Percentiles rank a stretch among this genome's conserved stretches.
Evolutionary conservation across 2,797 vertebrate species (phyloP).

Genomic region (Rhinogobio ventralis): DNA sequence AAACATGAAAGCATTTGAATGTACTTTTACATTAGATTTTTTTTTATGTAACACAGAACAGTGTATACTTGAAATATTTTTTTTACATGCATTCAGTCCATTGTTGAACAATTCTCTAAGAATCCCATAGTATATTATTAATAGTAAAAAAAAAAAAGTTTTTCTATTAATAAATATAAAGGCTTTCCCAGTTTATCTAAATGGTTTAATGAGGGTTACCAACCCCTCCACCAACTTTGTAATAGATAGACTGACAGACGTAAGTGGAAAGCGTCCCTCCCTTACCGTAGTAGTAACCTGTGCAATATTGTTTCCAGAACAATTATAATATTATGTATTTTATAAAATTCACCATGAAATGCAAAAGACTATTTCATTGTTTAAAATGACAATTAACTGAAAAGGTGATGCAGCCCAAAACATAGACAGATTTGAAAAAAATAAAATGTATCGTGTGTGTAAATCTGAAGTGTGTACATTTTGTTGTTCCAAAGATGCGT

Average conservation of each 20-base stretch:
- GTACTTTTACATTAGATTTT: constrained; percentile 62
- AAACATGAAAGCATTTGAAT: constrained; percentile 67
- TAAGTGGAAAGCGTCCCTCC: background rate
- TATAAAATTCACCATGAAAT: background rate
- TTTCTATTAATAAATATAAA: constrained; percentile 3
- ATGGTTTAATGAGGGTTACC: background rate
- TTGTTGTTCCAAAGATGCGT: constrained; percentile 67
- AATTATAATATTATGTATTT: constrained; percentile 3
- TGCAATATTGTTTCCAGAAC: constrained; percentile 14
- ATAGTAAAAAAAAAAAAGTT: background rate
- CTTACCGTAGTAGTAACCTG: background rate
- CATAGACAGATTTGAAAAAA: constrained; percentile 14
- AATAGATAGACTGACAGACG: constrained; percentile 2
- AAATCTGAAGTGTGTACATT: constrained; percentile 45
- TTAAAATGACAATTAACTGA: constrained; percentile 2
- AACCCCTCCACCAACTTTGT: background rate
- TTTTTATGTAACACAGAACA: constrained; percentile 31
- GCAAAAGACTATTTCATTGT: background rate
- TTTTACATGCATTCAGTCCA: constrained; percentile 19
- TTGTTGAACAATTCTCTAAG: background rate
- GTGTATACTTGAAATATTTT: constrained; percentile 45
- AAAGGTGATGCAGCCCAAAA: constrained; percentile 13
- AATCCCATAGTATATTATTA: background rate
- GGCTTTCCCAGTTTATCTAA: background rate
- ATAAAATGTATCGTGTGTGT: constrained; percentile 20